Evolutionary conservation across 1,140 invertebrate genomes (phyloP), one percentile per base, ranked within the genome.

Genomic region (Drosophila tristis): DNA sequence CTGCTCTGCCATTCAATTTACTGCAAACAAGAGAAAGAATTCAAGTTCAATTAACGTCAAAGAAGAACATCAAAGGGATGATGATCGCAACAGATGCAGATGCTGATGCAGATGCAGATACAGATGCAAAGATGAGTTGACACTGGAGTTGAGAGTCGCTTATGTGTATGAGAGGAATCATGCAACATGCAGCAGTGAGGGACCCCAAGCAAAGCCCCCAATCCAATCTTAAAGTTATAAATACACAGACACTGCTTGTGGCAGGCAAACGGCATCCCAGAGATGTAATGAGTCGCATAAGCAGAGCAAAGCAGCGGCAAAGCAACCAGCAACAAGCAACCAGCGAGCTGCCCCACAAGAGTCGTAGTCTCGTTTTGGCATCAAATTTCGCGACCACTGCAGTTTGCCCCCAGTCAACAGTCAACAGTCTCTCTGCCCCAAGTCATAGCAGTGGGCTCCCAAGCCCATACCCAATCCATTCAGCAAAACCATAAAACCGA

Each of bases 401-500:
- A 70, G 62, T 58, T 62, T 55, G 11, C 11, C 35, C 35, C 9
- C 44, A 55, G 35, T 16, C 49, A 11, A 11, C 23, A 45, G 31
- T 16, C 49, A 11, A 11, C 23, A 45, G 31, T 31, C 31, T 31
- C 31, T 48, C 42, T 51, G 50, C 49, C 64, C 44, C 29, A 57
- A n/a, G 26, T 67, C 50, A 43, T 50, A 56, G 43, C 42, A 20
- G 48, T 50, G 20, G 20, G 43, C 47, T 50, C 55, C 68, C 35
- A 39, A 39, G 2, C 11, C 35, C 35, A 39, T 13, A 11, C 35
- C 26, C 35, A 39, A 59, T 43, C 51, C 74, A 87, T 87, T 82
- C 80, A 90, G 76, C 74, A 90, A 89, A 89, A 72, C 72, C 84
- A 89, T 78, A 89, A 87, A 87, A 87, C 82, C 82, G 84, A 87